Evolutionary conservation across 53 echinoderm and acorn worm genomes (phyloP), one percentile per base, ranked within the genome.

Genomic region (Luidia sarsii): DNA sequence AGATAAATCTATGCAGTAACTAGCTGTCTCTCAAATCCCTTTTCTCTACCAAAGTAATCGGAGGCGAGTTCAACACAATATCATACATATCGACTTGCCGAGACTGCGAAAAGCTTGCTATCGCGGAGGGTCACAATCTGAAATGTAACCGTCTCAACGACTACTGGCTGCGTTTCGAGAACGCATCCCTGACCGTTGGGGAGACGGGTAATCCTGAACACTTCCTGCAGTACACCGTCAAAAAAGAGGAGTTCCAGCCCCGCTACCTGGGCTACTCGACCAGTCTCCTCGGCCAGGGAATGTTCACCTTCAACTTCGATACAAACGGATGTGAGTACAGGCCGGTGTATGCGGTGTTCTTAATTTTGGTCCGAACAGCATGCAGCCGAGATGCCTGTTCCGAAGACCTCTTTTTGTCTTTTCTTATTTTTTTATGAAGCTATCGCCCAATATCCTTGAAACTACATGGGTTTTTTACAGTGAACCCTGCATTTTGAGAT

Each of bases 221-320:
- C 19, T 60, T 77, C 31, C 20, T 46, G 30, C 4, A 46, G 19
- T 77, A 77, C 77, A 2, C 24, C 1, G 61, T 77, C 10, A 59
- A 21, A 3, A 20, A 61, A 45, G 21, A 39, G 2, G 48, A 77
- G 2, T 77, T 77, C 46, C 8, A 46, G 1, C 77, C 77, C 7
- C 5, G 15, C 14, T 46, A 77, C 24, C 2, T 77, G 32, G 77
- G 60, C 7, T 77, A 77, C 77, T 77, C 77, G 2, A 60, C 77
- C 18, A 77, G 60, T 22, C 2, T 19, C 33, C 11, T 61, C 7
- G 59, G 77, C 60, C 77, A 77, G 14, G 77, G 77, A 33, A 77
- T 77, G 77, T 77, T 77, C 46, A 77, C 77, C 0, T 77, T 77
- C 62, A 39, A 59, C n/a, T 77, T 60, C 32, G 77, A 77, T 29